Evolutionary conservation across 1,140 invertebrate genomes (phyloP).

Genomic region (Drosophila melanogaster): Release_6_plus_ISO1_MT NT_037436.4:18223001-18223500

Average conservation of each 20-base stretch:
- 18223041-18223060: slow-evolving; percentile 11
- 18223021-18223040: slow-evolving; percentile 33
- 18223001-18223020: slow-evolving; percentile 64
- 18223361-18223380: slow-evolving; percentile 66
- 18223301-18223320: slow-evolving; percentile 31
- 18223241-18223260: slow-evolving; percentile 8
- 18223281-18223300: slow-evolving; percentile 24
- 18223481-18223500: slow-evolving; percentile 79
- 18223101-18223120: neutral
- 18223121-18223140: neutral
- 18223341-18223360: slow-evolving; percentile 65
- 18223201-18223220: neutral
- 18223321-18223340: slow-evolving; percentile 48
- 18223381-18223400: slow-evolving; percentile 5
- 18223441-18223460: slow-evolving; percentile 73
- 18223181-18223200: neutral
- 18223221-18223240: no score
- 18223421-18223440: slow-evolving; percentile 43
- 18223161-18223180: no score
- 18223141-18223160: no score
- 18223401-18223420: slow-evolving; percentile 1
- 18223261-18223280: slow-evolving; percentile 5
- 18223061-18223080: slow-evolving; percentile 24
- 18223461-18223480: slow-evolving; percentile 77
- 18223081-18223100: neutral